Evolutionary conservation across 2,888 invertebrate genomes (phyloP).

Genomic region (Icerya purchasi): DNA sequence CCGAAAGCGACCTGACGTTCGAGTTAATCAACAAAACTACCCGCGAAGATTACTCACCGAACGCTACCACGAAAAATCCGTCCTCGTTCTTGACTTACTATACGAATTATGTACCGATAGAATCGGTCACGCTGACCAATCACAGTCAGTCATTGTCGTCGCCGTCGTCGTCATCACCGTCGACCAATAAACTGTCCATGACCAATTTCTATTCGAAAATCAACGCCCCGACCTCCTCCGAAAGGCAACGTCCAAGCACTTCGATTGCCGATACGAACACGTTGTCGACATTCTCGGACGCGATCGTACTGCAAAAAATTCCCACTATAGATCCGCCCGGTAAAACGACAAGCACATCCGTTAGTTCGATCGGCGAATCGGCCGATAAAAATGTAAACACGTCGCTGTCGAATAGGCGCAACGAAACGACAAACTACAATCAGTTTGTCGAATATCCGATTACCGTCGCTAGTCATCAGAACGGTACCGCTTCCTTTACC

Average conservation of each 20-base stretch:
- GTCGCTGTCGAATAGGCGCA: neutral
- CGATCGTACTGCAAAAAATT: slow-evolving; percentile 5
- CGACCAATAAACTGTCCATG: too few species aligned
- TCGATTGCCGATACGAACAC: neutral
- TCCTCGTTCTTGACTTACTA: neutral
- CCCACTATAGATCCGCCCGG: slow-evolving; percentile 10
- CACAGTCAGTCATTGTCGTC: neutral
- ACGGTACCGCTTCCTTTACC: neutral
- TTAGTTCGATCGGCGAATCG: neutral
- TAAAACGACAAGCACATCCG: neutral
- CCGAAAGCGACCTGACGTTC: neutral
- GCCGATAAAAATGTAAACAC: neutral
- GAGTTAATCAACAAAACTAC: neutral
- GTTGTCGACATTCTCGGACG: neutral
- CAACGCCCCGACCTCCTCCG: neutral
- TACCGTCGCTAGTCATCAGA: neutral
- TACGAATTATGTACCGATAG: neutral
- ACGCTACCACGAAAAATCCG: neutral
- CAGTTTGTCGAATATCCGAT: slow-evolving; percentile 1
- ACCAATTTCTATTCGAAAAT: neutral
- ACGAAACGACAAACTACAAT: neutral
- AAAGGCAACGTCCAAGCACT: neutral
- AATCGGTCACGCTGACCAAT: neutral
- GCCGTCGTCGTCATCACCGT: too few species aligned
- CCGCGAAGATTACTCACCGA: too few species aligned